Conservation (phyloP, 1,140 invertebrate genomes). For the Apis laboriosa region DNA sequence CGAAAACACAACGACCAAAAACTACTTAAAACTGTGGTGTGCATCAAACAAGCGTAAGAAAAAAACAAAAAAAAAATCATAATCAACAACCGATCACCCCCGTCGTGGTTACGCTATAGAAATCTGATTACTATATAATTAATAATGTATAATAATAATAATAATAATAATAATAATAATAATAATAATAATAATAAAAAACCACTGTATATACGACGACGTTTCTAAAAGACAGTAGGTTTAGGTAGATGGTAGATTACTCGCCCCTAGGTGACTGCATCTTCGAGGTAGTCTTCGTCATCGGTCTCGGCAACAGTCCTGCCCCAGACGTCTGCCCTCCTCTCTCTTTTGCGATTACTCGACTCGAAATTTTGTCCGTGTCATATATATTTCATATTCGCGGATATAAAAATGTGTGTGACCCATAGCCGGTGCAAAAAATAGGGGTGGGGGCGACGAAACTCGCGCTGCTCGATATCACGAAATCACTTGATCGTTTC, state of each 20-base stretch:
- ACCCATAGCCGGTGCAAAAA: constrained; percentile 63
- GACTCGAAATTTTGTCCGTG: constrained; percentile 54
- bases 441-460: too few species aligned
- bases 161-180: background rate
- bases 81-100: constrained; percentile 42
- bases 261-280: constrained; percentile 80
- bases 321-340: constrained; percentile 69
- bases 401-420: constrained; percentile 38
- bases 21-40: too few species aligned
- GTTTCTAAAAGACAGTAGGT: constrained; percentile 78
- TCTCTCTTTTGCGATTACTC: constrained; percentile 66
- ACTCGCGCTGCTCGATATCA: too few species aligned
- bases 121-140: constrained; percentile 60
- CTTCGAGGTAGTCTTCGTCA: constrained; percentile 77
- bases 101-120: constrained; percentile 53
- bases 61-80: background rate
- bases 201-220: constrained; percentile 75
- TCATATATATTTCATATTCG: constrained; percentile 1
- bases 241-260: constrained; percentile 81
- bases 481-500: too few species aligned
- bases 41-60: background rate
- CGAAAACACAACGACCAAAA: too few species aligned
- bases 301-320: constrained; percentile 73
- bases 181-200: constrained; percentile 63
- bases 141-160: constrained; percentile 57